Base-by-base conservation (phyloP, 1,140 invertebrate species). In the Zaprionus kolodkinae region DNA sequence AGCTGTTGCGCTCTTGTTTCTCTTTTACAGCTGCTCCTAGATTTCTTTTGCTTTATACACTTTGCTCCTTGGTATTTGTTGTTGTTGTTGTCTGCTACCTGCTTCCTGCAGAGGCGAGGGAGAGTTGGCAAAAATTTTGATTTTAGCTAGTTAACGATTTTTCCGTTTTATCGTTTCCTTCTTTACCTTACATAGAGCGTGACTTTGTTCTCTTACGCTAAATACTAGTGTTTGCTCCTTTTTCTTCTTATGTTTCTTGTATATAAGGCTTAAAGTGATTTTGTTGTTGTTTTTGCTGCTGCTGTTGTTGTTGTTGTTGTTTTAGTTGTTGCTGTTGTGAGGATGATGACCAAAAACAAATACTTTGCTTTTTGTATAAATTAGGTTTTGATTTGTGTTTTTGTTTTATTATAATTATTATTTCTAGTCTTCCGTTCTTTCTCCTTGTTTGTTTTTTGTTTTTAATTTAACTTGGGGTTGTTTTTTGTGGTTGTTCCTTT, bases 351-450 rank as follows among this genome's bases (percentile, higher is more conserved):
- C 68, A 73, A 76, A 86, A 62, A 45, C 71, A 70, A 87, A 87
- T 82, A 77, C 69, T 82, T 76, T 70, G 43, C 59, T 48, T 67
- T 65, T 66, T 55, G 43, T 72, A 78, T 64, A 50, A 66, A 56
- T 82, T 67, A 70, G 52, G 10, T 56, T 72, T 68, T 62, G 55
- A 81, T 66, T 81, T 68, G 52, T 72, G 63, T 52, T 61, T 63
- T 66, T 54, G 64, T 56, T 54, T 48, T 81, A 71, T 57, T 69
- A 27, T 62, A 30, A 48, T 57, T 60, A 71, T 87, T 81, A 78
- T 75, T 64, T 88, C 78, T 81, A 89, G 86, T 89, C 86, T 89
- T 89, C 81, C 75, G 72, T 73, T 88, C 84, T 88, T 83, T 88
- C 84, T 88, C 88, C 85, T 86, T 87, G 45, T 50, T 50, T 50